A percentile compares a stretch with the other conserved stretches of the same genome.
Evolutionary conservation across 2,113 vertebrate genomes (phyloP).

Genomic region (Syrrhaptes paradoxus): DNA sequence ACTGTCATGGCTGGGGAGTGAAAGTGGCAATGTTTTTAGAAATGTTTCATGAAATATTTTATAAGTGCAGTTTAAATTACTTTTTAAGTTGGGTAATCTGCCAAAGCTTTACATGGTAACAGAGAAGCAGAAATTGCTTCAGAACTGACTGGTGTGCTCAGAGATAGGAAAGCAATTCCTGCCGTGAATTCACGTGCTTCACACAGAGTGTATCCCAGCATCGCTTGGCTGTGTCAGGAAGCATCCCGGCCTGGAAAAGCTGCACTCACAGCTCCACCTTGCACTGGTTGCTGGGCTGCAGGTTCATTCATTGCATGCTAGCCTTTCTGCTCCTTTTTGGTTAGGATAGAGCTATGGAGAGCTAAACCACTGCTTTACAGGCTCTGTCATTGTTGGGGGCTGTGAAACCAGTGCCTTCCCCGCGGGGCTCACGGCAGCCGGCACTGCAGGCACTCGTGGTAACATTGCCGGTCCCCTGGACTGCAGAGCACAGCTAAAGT

Average conservation of each 20-base stretch:
- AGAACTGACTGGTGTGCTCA: background rate
- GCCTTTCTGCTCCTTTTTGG: background rate
- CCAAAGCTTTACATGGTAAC: slow-evolving; percentile 47
- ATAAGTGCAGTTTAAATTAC: slow-evolving; percentile 62
- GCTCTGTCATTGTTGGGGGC: background rate
- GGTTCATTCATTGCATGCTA: background rate
- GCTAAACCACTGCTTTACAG: background rate
- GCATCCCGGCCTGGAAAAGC: background rate
- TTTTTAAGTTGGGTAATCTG: slow-evolving; percentile 59
- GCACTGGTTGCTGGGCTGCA: background rate
- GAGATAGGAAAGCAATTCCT: background rate
- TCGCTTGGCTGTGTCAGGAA: background rate
- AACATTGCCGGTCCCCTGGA: background rate
- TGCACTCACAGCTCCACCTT: background rate
- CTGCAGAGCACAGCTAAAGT: background rate
- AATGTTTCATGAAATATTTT: slow-evolving; percentile 64
- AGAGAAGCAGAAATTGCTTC: slow-evolving; percentile 12
- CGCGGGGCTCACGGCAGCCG: accelerated
- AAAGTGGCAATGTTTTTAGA: slow-evolving; percentile 52
- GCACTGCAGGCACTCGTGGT: accelerated
- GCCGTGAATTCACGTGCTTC: background rate
- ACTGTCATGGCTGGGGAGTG: slow-evolving; percentile 47
- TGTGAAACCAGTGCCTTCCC: background rate
- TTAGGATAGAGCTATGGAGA: background rate
- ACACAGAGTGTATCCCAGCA: background rate